Percentiles rank a stretch among this genome's conserved stretches.
Evolutionary conservation across 37 sponge, comb jelly and placozoan species (phyloP).

Genomic region (Bolinopsis microptera): DNA sequence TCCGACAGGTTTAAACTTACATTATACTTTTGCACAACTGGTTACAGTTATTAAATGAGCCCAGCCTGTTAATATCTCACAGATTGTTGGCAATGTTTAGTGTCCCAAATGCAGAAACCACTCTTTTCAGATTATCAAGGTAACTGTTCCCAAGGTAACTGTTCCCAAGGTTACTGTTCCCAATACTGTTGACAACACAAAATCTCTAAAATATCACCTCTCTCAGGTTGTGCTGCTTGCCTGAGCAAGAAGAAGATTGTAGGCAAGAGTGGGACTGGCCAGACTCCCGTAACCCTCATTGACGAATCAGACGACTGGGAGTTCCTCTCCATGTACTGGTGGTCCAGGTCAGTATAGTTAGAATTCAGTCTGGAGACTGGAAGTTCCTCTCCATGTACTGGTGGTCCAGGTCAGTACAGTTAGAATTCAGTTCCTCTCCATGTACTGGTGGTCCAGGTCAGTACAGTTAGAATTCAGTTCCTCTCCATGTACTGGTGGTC

Average conservation of each 20-base stretch:
- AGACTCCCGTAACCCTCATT: neutral
- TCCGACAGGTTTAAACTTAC: neutral
- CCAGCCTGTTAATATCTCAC: too few relatives aligned
- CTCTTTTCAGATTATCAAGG: too few relatives aligned
- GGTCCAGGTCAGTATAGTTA: neutral
- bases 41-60: too few relatives aligned
- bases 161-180: too few relatives aligned
- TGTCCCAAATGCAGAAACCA: too few relatives aligned
- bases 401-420: neutral
- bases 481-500: too few relatives aligned
- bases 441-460: conserved; percentile 22
- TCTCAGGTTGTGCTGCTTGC: conserved; percentile 28
- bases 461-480: neutral
- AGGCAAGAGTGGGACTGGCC: neutral
- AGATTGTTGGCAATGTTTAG: too few relatives aligned
- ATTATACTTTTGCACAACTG: too few relatives aligned
- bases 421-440: neutral
- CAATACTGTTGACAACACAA: too few relatives aligned
- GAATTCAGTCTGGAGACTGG: neutral
- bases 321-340: conserved; percentile 20
- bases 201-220: too few relatives aligned
- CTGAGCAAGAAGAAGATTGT: conserved; percentile 3
- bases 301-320: conserved; percentile 4
- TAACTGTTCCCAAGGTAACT: too few relatives aligned
- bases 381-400: conserved; percentile 17